Base-by-base conservation (phyloP, 2,113 vertebrate species). In the Sinosuthora webbiana region DNA sequence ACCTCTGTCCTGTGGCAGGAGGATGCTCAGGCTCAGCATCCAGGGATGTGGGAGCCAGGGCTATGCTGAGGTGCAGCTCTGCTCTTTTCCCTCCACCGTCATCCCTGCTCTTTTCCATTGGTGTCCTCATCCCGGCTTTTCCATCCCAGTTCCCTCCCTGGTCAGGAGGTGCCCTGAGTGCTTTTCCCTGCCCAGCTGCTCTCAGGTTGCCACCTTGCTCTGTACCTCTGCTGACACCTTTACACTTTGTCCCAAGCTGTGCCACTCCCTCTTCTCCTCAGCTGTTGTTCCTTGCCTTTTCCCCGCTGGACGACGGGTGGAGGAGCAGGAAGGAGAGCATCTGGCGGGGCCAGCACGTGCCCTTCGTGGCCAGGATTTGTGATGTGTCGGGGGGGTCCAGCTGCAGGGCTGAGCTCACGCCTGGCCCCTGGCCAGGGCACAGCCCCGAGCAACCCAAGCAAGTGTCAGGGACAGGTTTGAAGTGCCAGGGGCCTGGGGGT, bases 241-340 rank as follows among this genome's bases (percentile, higher is more conserved):
- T 6, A 5, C 3, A 0, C 22, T 31, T 52, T 31, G 33, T 89
- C 25, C 71, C 39, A 15, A 1, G 15, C 28, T 0, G 2, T 62
- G 44, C 7, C 62, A 33, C 15, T 52, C 35, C 60, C 57, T 13
- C 1, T 41, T 7, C 19, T 52, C 33, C 53, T 35, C 74, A 23
- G 22, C 74, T 30, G 65, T 47, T 2, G 1, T 16, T 64, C 68
- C 18, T 4, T 25, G 62, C 28, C 84, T 60, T 49, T 6, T 6
- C 69, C 19, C 44, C 6, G 7, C 8, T 6, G 24, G 37, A 19
- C 78, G 83, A 83, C 23, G 8, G 83, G 56, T 70, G 80, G 33
- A 5, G 70, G 70, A 53, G 21, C 45, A 24, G 64, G 39, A 39
- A 4, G 0, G 19, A 50, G 49, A 1, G n/a, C 69, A n/a, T 20